These are phyloP conservation scores for Carapus acus DNA, from an alignment of 2,797 vertebrate species.

Conservation along the genomic window DNA sequence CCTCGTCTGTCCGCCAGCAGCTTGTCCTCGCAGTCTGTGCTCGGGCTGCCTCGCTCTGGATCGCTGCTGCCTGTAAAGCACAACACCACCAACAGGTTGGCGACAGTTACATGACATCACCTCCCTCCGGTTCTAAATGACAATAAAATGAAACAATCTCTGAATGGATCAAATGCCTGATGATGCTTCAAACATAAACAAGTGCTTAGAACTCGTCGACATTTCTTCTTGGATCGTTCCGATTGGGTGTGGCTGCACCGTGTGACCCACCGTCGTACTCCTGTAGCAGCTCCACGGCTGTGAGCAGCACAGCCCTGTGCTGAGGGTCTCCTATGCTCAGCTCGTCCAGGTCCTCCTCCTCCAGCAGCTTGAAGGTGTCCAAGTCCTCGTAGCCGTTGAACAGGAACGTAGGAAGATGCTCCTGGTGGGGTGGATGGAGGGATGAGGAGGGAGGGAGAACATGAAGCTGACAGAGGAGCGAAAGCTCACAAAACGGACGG, in stretches of 20 bases:
- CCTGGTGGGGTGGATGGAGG: conserved; percentile 66
- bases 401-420: conserved; percentile 94
- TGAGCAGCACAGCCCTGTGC: conserved; percentile 90
- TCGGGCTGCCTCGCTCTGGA: conserved; percentile 66
- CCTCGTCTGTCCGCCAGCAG: conserved; percentile 77
- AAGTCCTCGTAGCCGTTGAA: conserved; percentile 97
- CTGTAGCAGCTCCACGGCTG: conserved; percentile 87
- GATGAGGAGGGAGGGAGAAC: neutral
- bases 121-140: neutral
- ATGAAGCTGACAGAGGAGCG: no score
- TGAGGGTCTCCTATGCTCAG: conserved; percentile 89
- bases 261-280: conserved; percentile 85
- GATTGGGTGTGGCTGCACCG: neutral
- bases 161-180: no score
- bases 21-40: conserved; percentile 83
- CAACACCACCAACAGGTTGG: conserved; percentile 36
- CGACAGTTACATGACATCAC: conserved; percentile 15
- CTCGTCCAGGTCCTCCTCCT: conserved; percentile 95
- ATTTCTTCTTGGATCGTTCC: neutral
- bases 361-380: conserved; percentile 93
- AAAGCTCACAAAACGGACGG: no score
- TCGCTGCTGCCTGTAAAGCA: conserved; percentile 85
- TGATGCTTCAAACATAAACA: no score
- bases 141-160: no score
- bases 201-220: no score